A percentile compares a stretch with the other conserved stretches of the same genome.
These are phyloP conservation scores for Pelobates fuscus DNA, from an alignment of 2,113 vertebrate genomes.

Conservation along the genomic window DNA sequence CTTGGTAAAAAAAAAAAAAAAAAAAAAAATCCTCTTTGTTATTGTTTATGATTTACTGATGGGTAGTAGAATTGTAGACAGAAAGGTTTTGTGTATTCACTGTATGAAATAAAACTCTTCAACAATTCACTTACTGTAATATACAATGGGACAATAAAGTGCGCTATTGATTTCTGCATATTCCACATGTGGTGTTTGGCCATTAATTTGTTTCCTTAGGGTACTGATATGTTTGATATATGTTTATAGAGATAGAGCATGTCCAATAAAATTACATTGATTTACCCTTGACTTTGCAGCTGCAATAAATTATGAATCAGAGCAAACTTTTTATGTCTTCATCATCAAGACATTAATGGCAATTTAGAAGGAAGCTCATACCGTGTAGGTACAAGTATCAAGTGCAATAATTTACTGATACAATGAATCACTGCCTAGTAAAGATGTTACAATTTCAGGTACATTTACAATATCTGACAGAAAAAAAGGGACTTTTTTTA, in stretches of 20 bases:
- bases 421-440: slow-evolving; percentile 1
- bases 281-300: slow-evolving; percentile 31
- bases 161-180: slow-evolving; percentile 13
- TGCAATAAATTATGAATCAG: slow-evolving; percentile 19
- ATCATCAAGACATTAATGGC: slow-evolving; percentile 31
- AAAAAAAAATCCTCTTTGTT: too few relatives aligned
- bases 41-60: too few relatives aligned
- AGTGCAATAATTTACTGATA: not conserved
- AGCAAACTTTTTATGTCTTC: slow-evolving; percentile 29
- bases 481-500: too few relatives aligned
- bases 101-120: too few relatives aligned
- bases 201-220: slow-evolving; percentile 21
- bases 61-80: too few relatives aligned
- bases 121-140: not conserved
- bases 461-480: too few relatives aligned
- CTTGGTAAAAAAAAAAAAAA: too few relatives aligned
- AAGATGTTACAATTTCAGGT: not conserved
- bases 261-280: slow-evolving; percentile 36
- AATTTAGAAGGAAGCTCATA: slow-evolving; percentile 5
- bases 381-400: slow-evolving; percentile 26
- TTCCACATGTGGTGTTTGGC: slow-evolving; percentile 9
- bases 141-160: slow-evolving; percentile 5
- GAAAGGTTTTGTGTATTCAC: too few relatives aligned
- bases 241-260: slow-evolving; percentile 21
- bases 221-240: slow-evolving; percentile 35